Evolutionary conservation across 2,888 invertebrate genomes (phyloP).

Genomic region (Junonia oenone): DNA sequence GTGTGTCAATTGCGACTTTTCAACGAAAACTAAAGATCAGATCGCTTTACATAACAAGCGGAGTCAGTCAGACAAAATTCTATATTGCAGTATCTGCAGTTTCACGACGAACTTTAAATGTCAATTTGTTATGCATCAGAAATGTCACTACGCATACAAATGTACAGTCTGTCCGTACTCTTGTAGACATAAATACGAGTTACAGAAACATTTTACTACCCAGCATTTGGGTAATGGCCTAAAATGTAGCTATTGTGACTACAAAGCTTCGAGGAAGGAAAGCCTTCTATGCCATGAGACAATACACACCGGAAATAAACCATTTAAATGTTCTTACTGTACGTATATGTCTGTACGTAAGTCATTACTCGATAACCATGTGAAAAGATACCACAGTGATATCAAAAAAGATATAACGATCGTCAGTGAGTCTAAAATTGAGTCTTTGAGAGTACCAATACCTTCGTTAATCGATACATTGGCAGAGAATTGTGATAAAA

Average conservation of each 20-base stretch:
- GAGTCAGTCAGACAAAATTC: slow-evolving; percentile 36
- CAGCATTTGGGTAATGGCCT: slow-evolving; percentile 48
- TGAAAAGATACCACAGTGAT: slow-evolving; percentile 43
- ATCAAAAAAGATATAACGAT: slow-evolving; percentile 35
- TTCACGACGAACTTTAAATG: slow-evolving; percentile 52
- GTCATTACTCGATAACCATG: slow-evolving; percentile 44
- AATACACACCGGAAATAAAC: slow-evolving; percentile 51
- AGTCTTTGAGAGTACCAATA: slow-evolving; percentile 40
- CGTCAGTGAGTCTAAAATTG: slow-evolving; percentile 43
- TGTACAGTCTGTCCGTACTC: slow-evolving; percentile 47
- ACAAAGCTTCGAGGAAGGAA: slow-evolving; percentile 43
- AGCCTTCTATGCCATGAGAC: slow-evolving; percentile 50
- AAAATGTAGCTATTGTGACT: slow-evolving; percentile 54
- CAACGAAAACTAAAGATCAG: slow-evolving; percentile 61
- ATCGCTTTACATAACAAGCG: slow-evolving; percentile 57
- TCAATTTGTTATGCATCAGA: slow-evolving; percentile 50
- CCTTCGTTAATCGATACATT: slow-evolving; percentile 13
- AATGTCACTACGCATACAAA: slow-evolving; percentile 47
- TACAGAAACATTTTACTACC: slow-evolving; percentile 47
- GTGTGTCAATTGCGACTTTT: slow-evolving; percentile 57
- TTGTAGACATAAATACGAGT: slow-evolving; percentile 50
- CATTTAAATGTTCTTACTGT: slow-evolving; percentile 49
- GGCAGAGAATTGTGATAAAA: neutral
- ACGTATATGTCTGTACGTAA: slow-evolving; percentile 47
- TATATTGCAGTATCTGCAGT: slow-evolving; percentile 42